Base-by-base conservation (phyloP, 2,888 invertebrate genomes). In the Griposia aprilina region DNA sequence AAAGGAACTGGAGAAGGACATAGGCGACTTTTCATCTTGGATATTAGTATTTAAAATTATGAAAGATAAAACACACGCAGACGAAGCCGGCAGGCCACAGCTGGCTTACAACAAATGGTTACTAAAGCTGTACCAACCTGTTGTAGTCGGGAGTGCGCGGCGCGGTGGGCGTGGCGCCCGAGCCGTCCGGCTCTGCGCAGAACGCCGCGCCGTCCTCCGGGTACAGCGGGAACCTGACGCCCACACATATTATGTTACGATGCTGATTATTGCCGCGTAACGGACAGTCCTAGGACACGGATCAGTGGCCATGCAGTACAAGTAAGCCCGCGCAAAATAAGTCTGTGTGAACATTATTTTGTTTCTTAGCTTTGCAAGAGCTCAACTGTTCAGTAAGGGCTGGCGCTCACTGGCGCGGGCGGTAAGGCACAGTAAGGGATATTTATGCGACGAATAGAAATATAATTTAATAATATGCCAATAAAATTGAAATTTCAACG, bases 111-210 rank as follows among this genome's bases (percentile, higher is more conserved):
- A 67, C 20, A 30, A 15, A 76, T n/a, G 41, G 0, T 20, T 50
- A 48, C 41, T 11, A 15, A 6, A 7, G n/a, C 1, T 11, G 26
- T 6, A 26, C 74, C 10, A 65, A 93, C 94, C 95, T 92, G 86
- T 91, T 93, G 71, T 94, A 96, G 88, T 97, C 97, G 1, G 98
- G 98, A 0, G 98, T 98, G 79, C 98, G 93, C 26, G 98, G 98
- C 72, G 98, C 98, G 23, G 98, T 98, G 85, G 98, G 98, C 82
- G 98, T 98, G 87, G 97, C 97, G 59, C 97, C 97, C 36, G 95
- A 94, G 63, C 97, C 97, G 88, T 96, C 96, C 20, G 87, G 92
- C 77, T 96, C 95, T 3, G 87, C 94, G 17, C 92, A 91, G 87
- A 93, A 95, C 82, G 90, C 94, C 26, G 92, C 95, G 26, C 94